Percentiles rank a stretch among this genome's conserved stretches.
Conservation (phyloP, 2,113 vertebrate species). For the Alethe diademata region DNA sequence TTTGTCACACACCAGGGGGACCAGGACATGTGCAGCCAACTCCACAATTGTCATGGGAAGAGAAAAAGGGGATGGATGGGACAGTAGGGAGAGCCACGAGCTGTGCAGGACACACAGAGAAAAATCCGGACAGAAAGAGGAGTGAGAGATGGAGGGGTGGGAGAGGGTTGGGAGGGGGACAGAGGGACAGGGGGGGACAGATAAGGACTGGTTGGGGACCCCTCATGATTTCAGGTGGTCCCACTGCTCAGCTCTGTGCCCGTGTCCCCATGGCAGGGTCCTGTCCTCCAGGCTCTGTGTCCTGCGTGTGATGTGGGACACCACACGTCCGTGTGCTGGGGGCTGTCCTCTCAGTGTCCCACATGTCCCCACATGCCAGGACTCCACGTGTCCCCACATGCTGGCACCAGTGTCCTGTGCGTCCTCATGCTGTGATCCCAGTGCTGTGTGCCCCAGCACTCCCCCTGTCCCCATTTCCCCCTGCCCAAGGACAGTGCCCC, state of each 20-base stretch:
- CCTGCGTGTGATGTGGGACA: rapidly evolving
- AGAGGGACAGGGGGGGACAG: background rate
- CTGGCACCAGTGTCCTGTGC: rapidly evolving
- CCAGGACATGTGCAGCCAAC: background rate
- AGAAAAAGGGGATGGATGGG: background rate
- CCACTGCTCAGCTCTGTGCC: background rate
- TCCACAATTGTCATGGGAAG: background rate
- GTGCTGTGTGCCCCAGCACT: background rate
- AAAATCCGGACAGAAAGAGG: background rate
- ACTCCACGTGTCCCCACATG: background rate
- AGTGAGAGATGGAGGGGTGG: background rate
- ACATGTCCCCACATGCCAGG: background rate
- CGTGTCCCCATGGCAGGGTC: rapidly evolving
- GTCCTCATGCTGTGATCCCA: rapidly evolving
- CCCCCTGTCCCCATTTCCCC: background rate
- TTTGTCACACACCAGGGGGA: rapidly evolving
- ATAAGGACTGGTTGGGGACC: background rate
- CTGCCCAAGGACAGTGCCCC: background rate
- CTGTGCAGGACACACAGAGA: background rate
- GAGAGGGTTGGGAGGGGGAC: background rate
- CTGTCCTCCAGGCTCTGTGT: background rate
- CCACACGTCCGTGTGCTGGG: rapidly evolving
- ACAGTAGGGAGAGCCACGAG: rapidly evolving
- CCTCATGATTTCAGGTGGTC: rapidly evolving
- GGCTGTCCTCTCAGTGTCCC: background rate